Conservation (phyloP, 2,113 vertebrate species). For the Chiloscyllium plagiosum region DNA sequence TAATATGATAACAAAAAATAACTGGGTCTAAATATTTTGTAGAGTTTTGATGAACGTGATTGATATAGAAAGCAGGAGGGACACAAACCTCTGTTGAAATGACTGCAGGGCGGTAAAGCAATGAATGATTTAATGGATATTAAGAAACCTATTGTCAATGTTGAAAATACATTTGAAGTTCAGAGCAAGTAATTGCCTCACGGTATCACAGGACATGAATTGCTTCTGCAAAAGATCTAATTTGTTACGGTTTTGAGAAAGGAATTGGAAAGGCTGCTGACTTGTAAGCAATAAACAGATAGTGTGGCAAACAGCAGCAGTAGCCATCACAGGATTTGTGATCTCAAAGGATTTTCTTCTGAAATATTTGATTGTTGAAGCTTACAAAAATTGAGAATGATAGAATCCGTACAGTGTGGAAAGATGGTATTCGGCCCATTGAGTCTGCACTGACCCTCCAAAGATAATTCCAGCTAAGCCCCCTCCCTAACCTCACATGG, state of each 20-base stretch:
- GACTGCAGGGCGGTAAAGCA: not conserved
- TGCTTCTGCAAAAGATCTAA: not conserved
- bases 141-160: not conserved
- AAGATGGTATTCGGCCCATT: too few species aligned
- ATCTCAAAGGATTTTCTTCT: not conserved
- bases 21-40: not conserved
- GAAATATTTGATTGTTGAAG: not conserved
- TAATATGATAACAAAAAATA: not conserved
- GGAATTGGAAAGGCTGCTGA: constrained; percentile 3
- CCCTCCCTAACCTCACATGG: too few species aligned
- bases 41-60: not conserved
- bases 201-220: not conserved
- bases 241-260: not conserved
- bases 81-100: not conserved
- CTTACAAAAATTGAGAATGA: not conserved
- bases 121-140: not conserved
- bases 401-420: too few species aligned
- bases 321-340: not conserved
- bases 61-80: not conserved
- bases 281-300: constrained; percentile 5
- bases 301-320: not conserved
- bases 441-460: too few species aligned
- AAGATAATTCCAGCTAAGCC: too few species aligned
- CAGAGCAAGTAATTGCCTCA: not conserved
- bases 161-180: not conserved